Base-by-base conservation (phyloP, 2,888 invertebrate species). In the Zootermopsis nevadensis region DNA sequence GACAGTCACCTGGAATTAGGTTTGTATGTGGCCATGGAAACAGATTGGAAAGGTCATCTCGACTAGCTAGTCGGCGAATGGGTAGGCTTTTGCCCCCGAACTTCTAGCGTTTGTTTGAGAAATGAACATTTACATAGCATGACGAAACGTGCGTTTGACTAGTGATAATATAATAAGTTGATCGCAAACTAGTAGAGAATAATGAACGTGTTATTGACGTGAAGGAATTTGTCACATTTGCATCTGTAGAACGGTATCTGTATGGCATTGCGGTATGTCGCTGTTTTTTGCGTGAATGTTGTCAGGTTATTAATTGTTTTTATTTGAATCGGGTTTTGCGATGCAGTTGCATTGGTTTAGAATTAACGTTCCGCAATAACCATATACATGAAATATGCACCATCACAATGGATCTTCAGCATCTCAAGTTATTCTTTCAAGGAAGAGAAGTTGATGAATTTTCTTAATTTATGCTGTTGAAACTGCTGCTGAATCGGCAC, bases 51-150 rank as follows among this genome's bases (percentile, higher is more conserved):
- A 69, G 53, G 76, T 66, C 81, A 82, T 72, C 72, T 79, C 53
- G 69, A 76, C 80, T 83, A 80, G 83, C 83, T 83, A 83, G 83
- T 83, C 83, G 81, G 83, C 74, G 80, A 80, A 69, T 77, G 31
- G 53, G 77, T 72, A 53, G 72, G 55, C 27, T 30, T 53, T 55
- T n/a, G 24, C 42, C 30, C 55, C 77, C 55, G 31, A 48, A 31
- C 55, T 55, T 48, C 31, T 53, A 53, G 55, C 53, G 55, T 33
- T 77, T 33, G 31, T 77, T 55, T 77, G 15, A 31, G 30, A 77
- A 77, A 24, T 55, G 77, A 77, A 77, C 53, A 31, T 48, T 42
- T 55, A 48, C 55, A 30, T 55, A 77, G 31, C 31, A 33, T 30
- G 55, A 27, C 31, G 10, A 77, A 77, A 33, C 55, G 55, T 53